Conservation (phyloP, 2,113 vertebrate genomes). For the Prinia subflava region DNA sequence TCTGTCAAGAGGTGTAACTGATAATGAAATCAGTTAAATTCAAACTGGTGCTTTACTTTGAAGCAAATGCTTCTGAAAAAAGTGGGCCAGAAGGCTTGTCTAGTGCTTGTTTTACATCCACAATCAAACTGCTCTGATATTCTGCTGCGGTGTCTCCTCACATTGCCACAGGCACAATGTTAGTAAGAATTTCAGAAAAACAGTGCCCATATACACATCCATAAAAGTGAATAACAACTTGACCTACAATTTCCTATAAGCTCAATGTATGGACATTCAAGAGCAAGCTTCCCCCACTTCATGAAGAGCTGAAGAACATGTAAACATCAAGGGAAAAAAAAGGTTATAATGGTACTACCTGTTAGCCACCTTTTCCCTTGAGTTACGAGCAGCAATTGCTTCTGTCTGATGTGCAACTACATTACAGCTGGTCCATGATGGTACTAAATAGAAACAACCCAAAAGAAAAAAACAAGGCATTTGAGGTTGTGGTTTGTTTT, state of each 20-base stretch:
- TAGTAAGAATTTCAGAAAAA: background rate
- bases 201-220: background rate
- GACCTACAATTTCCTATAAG: background rate
- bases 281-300: background rate
- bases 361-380: slow-evolving; percentile 80
- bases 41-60: background rate
- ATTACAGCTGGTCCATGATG: slow-evolving; percentile 74
- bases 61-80: background rate
- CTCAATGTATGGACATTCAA: background rate
- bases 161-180: background rate
- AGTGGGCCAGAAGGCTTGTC: background rate
- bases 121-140: background rate
- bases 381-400: slow-evolving; percentile 53
- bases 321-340: background rate
- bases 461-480: background rate
- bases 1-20: background rate
- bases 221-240: background rate
- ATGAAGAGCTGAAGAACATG: background rate
- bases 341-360: slow-evolving; percentile 71
- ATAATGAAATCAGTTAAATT: background rate
- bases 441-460: slow-evolving; percentile 73
- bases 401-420: slow-evolving; percentile 41
- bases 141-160: background rate
- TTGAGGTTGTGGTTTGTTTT: background rate
- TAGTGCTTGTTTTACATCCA: background rate